Evolutionary conservation across 2,113 vertebrate species (phyloP).

Genomic region (Pseudonaja textilis): DNA sequence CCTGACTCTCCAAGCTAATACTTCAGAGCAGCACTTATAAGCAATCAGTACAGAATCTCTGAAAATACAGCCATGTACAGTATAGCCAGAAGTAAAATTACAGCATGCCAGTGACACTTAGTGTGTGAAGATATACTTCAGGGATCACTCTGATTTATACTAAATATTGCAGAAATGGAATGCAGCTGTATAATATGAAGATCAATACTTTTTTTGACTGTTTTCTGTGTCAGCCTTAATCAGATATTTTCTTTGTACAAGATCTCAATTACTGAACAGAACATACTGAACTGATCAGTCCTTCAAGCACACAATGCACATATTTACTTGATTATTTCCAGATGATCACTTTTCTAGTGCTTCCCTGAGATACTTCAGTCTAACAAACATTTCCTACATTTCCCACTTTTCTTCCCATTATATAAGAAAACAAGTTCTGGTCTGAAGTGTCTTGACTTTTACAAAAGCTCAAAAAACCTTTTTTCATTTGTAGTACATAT

Average conservation of each 20-base stretch:
- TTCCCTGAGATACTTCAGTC: slow-evolving; percentile 21
- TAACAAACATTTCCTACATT: slow-evolving; percentile 15
- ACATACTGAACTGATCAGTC: slow-evolving; percentile 34
- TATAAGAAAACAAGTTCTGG: not conserved
- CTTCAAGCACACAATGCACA: slow-evolving; percentile 17
- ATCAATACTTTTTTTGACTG: slow-evolving; percentile 17
- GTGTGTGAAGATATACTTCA: not conserved
- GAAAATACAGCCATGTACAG: not conserved
- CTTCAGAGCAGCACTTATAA: not conserved
- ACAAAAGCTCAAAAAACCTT: not conserved
- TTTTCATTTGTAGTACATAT: not conserved
- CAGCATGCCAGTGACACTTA: not conserved
- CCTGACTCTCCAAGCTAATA: not conserved
- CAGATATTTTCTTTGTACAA: slow-evolving; percentile 19
- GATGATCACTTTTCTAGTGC: slow-evolving; percentile 16
- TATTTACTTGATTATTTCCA: slow-evolving; percentile 30
- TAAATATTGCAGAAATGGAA: slow-evolving; percentile 20
- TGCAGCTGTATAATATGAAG: slow-evolving; percentile 13
- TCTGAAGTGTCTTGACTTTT: not conserved
- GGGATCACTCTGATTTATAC: not conserved
- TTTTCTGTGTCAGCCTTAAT: slow-evolving; percentile 36
- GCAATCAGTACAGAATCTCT: not conserved
- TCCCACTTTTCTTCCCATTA: slow-evolving; percentile 13
- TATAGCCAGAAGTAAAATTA: not conserved
- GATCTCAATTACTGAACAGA: slow-evolving; percentile 26